Evolutionary conservation across 2,797 vertebrate species (phyloP).

Genomic region (Falco rusticolus): DNA sequence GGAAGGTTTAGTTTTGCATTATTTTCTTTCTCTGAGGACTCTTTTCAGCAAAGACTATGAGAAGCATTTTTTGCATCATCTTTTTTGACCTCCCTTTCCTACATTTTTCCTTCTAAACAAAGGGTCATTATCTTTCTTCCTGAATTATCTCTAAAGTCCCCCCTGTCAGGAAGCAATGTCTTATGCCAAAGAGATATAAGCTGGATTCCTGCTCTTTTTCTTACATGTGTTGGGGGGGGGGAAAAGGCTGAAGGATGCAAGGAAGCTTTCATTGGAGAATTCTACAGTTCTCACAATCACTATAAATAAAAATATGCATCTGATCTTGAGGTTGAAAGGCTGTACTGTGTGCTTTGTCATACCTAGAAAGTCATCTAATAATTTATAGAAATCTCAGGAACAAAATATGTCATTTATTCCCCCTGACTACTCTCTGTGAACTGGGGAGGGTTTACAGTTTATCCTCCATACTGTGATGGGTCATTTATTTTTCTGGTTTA

Average conservation of each 20-base stretch:
- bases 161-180: background rate
- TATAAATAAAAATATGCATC: background rate
- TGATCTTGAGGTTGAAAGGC: background rate
- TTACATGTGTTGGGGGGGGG: background rate
- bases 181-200: background rate
- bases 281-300: background rate
- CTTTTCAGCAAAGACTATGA: background rate
- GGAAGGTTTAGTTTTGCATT: background rate
- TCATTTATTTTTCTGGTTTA: background rate
- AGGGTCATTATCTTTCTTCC: background rate
- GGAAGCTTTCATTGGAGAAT: background rate
- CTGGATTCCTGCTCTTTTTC: background rate
- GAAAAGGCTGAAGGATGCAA: background rate
- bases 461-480: background rate
- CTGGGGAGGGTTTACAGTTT: background rate
- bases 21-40: background rate
- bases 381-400: background rate
- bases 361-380: background rate
- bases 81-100: background rate
- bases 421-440: background rate
- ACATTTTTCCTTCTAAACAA: background rate
- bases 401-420: background rate
- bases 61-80: accelerated
- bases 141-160: background rate
- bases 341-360: background rate